Evolutionary conservation across 1,140 invertebrate genomes (phyloP), one percentile per base, ranked within the genome.

Genomic region (Drosophila arawakana): DNA sequence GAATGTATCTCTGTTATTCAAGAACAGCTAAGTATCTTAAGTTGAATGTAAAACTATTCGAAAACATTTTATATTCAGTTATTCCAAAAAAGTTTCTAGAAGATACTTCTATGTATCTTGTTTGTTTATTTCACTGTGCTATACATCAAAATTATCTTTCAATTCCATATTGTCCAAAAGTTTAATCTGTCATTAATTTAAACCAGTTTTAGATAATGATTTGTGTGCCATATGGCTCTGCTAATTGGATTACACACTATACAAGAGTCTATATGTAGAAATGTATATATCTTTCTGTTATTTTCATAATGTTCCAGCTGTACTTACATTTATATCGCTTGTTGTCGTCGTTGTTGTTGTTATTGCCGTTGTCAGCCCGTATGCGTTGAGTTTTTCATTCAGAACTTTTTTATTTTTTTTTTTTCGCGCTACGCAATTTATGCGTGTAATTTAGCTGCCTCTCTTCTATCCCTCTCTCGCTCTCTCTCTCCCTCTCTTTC

Each of bases 261-360:
- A 39, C 25, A 37, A 13, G 9, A 8, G 10, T 11, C 13, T 58
- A 9, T 52, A 44, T 21, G 10, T 41, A 57, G 43, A 13, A 15
- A 13, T 3, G 34, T 47, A 30, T 58, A 9, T 54, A 21, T 21
- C 18, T 34, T 47, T n/a, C 41, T 18, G 34, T 57, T 39, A 21
- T 18, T 34, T 44, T 5, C 50, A 21, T 15, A 30, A 25, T 25
- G 30, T 34, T 61, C 47, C 54, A 76, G 76, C 65, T 71, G 69
- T 86, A 86, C 82, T 86, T 82, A 86, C 82, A 68, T 80, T 86
- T 82, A 79, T 86, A 79, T 86, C 70, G 78, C 55, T 52, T 39
- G 66, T 30, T 72, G 52, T 58, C 25, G 25, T 30, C 3, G 25
- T 30, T 30, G 25, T 30, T 30, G 6, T 30, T 30, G 25, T 30